Conservation (phyloP, 2,797 vertebrate species). For the Cirrhinus mrigala region DNA sequence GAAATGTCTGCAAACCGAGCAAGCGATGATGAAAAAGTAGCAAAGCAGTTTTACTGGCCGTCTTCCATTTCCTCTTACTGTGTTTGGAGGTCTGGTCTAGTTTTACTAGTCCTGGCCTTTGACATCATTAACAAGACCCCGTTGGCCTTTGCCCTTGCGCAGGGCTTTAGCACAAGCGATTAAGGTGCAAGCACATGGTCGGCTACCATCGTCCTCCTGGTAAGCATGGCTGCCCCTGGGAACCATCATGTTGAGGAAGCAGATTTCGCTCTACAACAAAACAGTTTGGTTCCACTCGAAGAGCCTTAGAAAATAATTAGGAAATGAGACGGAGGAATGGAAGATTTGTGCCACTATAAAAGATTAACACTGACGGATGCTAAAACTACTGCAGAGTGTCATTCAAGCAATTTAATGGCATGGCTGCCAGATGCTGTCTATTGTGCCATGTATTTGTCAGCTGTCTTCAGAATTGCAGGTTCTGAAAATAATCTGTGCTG, state of each 20-base stretch:
- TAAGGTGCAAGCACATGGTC: conserved; percentile 41
- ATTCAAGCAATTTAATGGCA: not conserved
- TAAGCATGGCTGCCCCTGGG: conserved; percentile 29
- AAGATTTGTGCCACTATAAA: conserved; percentile 23
- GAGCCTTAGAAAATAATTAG: conserved; percentile 18
- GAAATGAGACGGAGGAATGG: not conserved
- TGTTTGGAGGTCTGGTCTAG: conserved; percentile 42
- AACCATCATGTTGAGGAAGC: conserved; percentile 46
- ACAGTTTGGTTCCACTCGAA: conserved; percentile 10
- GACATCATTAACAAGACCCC: conserved; percentile 60
- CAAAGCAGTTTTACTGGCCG: conserved; percentile 49
- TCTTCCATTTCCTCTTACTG: conserved; percentile 56
- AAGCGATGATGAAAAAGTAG: conserved; percentile 34
- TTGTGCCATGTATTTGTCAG: conserved; percentile 17
- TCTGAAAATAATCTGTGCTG: conserved; percentile 6
- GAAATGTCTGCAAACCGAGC: not conserved
- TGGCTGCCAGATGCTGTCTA: not conserved
- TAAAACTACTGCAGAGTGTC: not conserved
- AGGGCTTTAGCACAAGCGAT: conserved; percentile 46
- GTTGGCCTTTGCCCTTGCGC: conserved; percentile 34
- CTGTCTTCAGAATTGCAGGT: not conserved
- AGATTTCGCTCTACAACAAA: conserved; percentile 2
- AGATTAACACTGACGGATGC: conserved; percentile 13
- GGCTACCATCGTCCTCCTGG: conserved; percentile 30
- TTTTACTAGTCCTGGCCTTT: conserved; percentile 57